phyloP scores from a whole-genome alignment of 1,140 invertebrate genomes.

The Hypothenemus hampei region DNA sequence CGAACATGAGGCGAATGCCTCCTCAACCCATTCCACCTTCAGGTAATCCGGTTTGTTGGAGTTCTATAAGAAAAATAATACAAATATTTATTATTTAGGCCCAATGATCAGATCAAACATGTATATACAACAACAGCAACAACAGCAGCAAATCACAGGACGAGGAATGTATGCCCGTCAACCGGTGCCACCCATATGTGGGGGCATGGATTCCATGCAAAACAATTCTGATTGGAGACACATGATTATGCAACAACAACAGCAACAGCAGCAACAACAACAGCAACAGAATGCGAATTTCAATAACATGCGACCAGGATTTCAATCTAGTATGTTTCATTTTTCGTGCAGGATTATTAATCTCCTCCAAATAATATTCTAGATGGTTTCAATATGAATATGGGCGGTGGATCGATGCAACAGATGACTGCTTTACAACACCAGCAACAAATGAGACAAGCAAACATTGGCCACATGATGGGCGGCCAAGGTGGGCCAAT shows the following conservation, averaged over 20 bases:
- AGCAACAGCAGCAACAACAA: slow-evolving; percentile 59
- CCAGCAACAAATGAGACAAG: slow-evolving; percentile 37
- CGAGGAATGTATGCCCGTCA: slow-evolving; percentile 47
- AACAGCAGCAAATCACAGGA: slow-evolving; percentile 46
- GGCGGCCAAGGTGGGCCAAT: slow-evolving; percentile 33
- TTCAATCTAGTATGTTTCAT: slow-evolving; percentile 46
- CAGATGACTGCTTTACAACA: slow-evolving; percentile 41
- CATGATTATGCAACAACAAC: slow-evolving; percentile 63
- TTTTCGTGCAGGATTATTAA: neutral
- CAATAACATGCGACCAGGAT: slow-evolving; percentile 57
- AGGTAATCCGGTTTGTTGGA: slow-evolving; percentile 45
- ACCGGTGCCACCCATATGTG: slow-evolving; percentile 40
- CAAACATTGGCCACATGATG: slow-evolving; percentile 34
- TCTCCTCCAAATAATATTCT: neutral
- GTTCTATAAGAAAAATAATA: neutral
- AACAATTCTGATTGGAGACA: slow-evolving; percentile 60
- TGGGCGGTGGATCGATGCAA: slow-evolving; percentile 36
- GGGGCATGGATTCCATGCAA: slow-evolving; percentile 34
- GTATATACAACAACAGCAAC: slow-evolving; percentile 49
- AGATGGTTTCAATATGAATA: slow-evolving; percentile 40
- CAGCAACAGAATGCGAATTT: slow-evolving; percentile 55
- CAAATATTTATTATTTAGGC: slow-evolving; percentile 43
- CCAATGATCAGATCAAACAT: slow-evolving; percentile 62
- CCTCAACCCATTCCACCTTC: slow-evolving; percentile 65
- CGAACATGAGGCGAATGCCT: slow-evolving; percentile 56